These are phyloP conservation scores for Sminthurides bifidus DNA, from an alignment of 1,140 invertebrate genomes.

Conservation along the genomic window DNA sequence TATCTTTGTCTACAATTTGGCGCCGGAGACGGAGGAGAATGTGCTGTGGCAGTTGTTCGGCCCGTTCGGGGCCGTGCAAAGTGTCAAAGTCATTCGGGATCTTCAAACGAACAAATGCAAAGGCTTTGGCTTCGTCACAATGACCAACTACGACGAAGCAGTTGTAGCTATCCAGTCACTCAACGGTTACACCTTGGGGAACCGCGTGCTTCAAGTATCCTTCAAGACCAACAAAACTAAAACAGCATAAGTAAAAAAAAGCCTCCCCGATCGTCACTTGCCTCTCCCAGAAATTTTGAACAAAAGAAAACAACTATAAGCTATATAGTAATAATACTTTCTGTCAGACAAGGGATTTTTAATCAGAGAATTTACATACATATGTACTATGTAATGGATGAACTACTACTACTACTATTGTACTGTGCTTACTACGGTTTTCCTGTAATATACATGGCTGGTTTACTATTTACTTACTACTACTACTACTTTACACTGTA, in stretches of 20 bases:
- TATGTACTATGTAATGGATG: too few relatives aligned
- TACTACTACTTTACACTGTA: too few relatives aligned
- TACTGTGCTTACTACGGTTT: too few relatives aligned
- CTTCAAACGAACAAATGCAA: conserved; percentile 98
- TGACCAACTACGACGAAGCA: conserved; percentile 99
- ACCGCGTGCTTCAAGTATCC: conserved; percentile 94
- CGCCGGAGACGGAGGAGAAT: conserved; percentile 96
- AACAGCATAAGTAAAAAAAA: conserved; percentile 54
- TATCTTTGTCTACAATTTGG: conserved; percentile 97
- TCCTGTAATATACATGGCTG: too few relatives aligned
- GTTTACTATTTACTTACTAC: too few relatives aligned
- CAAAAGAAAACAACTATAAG: too few relatives aligned
- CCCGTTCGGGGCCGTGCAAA: conserved; percentile 96
- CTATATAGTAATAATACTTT: too few relatives aligned
- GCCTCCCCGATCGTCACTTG: too few relatives aligned
- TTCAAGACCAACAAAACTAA: conserved; percentile 93
- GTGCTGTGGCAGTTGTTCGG: conserved; percentile 98
- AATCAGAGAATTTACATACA: too few relatives aligned
- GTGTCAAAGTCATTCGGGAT: conserved; percentile 94
- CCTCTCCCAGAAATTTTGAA: too few relatives aligned
- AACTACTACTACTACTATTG: too few relatives aligned
- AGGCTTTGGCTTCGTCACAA: conserved; percentile 98
- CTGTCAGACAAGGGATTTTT: too few relatives aligned
- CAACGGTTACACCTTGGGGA: conserved; percentile 94
- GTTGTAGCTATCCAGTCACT: conserved; percentile 93